phyloP scores from a whole-genome alignment of 2,888 invertebrate species.

The Tipula unca region DNA sequence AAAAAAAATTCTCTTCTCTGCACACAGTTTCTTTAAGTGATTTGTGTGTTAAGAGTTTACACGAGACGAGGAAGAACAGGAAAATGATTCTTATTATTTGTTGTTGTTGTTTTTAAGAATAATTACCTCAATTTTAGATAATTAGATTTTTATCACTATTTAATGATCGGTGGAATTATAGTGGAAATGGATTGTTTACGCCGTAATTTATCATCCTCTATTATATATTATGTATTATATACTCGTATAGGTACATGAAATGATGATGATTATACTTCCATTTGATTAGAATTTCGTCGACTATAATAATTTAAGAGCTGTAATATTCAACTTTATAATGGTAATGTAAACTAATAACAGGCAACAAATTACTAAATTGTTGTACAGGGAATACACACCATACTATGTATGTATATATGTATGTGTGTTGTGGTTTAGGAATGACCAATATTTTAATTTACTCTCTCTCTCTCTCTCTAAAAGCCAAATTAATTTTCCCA shows the following conservation, averaged over 20 bases:
- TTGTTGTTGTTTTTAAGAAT: not conserved
- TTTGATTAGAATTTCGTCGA: not conserved
- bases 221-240: not conserved
- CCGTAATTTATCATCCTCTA: not conserved
- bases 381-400: not conserved
- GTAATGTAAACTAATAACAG: not conserved
- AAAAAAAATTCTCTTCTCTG: not conserved
- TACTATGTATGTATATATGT: not conserved
- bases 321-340: not conserved
- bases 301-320: not conserved
- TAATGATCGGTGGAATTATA: not conserved
- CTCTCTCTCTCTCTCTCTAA: not conserved
- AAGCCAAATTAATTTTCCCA: not conserved
- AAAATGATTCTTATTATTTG: too few species aligned
- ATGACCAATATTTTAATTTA: constrained; percentile 14
- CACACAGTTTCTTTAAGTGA: not conserved
- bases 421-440: not conserved
- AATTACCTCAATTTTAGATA: not conserved
- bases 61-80: not conserved
- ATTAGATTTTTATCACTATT: not conserved
- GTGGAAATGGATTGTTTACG: not conserved
- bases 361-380: not conserved
- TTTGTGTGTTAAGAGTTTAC: not conserved
- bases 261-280: not conserved
- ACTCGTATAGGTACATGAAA: not conserved